Evolutionary conservation across 2,797 vertebrate genomes (phyloP).

Genomic region (Danio albolineatus): DNA sequence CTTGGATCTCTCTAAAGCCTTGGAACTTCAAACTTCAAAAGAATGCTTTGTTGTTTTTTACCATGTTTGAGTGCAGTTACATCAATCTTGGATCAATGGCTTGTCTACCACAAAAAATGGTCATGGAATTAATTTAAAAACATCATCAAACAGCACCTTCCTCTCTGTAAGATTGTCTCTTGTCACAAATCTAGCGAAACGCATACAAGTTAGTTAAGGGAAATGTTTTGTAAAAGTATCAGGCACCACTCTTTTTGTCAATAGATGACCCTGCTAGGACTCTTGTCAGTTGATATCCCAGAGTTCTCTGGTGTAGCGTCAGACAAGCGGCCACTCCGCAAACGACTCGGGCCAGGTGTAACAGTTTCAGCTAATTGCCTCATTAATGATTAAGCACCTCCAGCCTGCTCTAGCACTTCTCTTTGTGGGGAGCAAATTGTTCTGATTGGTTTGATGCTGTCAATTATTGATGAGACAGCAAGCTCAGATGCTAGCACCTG

Average conservation of each 20-base stretch:
- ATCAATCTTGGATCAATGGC: conserved; percentile 69
- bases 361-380: conserved; percentile 85
- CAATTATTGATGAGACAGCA: conserved; percentile 85
- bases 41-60: conserved; percentile 70
- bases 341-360: conserved; percentile 71
- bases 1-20: conserved; percentile 79
- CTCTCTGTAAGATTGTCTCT: conserved; percentile 1
- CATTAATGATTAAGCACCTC: conserved; percentile 85
- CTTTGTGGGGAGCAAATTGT: conserved; percentile 83
- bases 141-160: conserved; percentile 28
- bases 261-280: conserved; percentile 51
- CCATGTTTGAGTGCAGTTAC: conserved; percentile 76
- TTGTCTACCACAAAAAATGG: conserved; percentile 72
- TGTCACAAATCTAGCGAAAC: conserved; percentile 8
- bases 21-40: conserved; percentile 75
- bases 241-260: conserved; percentile 32
- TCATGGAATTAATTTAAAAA: conserved; percentile 71
- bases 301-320: conserved; percentile 66
- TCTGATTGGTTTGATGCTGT: conserved; percentile 85
- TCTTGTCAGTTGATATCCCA: conserved; percentile 53
- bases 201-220: conserved; percentile 5
- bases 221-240: conserved; percentile 23
- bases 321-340: conserved; percentile 67
- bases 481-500: conserved; percentile 82
- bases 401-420: conserved; percentile 82